Conservation (phyloP, 2,888 invertebrate species). For the Acleris laterana region DNA sequence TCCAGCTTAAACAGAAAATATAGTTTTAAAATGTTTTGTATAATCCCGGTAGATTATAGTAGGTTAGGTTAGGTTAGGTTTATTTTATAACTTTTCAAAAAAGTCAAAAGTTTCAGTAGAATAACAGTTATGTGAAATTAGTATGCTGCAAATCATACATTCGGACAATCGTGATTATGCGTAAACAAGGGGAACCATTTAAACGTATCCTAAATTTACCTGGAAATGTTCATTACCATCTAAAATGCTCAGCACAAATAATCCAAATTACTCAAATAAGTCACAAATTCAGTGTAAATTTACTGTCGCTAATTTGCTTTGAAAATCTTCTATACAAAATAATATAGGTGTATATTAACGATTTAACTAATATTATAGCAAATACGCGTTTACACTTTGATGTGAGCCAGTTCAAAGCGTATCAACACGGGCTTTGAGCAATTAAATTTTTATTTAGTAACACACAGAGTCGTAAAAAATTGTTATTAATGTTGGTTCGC, state of each 20-base stretch:
- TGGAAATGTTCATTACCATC: neutral
- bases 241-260: neutral
- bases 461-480: slow-evolving; percentile 20
- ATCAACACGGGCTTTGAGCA: slow-evolving; percentile 12
- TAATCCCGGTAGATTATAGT: too few species aligned
- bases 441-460: slow-evolving; percentile 32
- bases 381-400: slow-evolving; percentile 26
- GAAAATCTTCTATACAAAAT: slow-evolving; percentile 22
- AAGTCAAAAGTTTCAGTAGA: too few species aligned
- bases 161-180: too few species aligned
- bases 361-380: slow-evolving; percentile 21
- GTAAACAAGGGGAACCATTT: too few species aligned
- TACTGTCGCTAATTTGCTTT: slow-evolving; percentile 13
- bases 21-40: too few species aligned
- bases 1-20: too few species aligned
- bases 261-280: slow-evolving; percentile 1
- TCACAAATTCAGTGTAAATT: slow-evolving; percentile 7
- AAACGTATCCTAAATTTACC: neutral
- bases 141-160: too few species aligned
- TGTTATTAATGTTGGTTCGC: slow-evolving; percentile 1
- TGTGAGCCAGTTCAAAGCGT: slow-evolving; percentile 30
- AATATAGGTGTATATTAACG: slow-evolving; percentile 27
- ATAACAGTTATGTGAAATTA: too few species aligned
- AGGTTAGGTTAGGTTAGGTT: too few species aligned
- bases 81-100: too few species aligned